Evolutionary conservation across 2,888 invertebrate genomes (phyloP).

Genomic region (Dolichomitus sp.): DNA sequence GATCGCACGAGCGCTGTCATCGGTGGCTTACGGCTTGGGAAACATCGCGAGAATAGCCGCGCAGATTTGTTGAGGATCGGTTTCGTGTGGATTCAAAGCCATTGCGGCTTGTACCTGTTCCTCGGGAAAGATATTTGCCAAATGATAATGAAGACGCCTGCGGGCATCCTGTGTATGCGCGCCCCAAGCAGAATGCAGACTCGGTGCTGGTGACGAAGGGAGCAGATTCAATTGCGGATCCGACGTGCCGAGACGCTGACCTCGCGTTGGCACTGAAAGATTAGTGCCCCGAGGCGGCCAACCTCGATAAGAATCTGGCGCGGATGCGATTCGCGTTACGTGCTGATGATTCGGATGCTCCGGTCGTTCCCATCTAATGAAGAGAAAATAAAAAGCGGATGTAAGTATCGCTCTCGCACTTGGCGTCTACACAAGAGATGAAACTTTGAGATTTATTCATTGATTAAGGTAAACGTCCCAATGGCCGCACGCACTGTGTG

Average conservation of each 20-base stretch:
- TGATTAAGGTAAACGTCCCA: too few relatives aligned
- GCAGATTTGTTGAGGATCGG: conserved; percentile 96
- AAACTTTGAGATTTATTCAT: not conserved
- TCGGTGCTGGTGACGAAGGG: conserved; percentile 86
- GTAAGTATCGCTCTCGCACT: not conserved
- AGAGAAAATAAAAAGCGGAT: conserved; percentile 17
- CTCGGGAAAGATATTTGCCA: conserved; percentile 97
- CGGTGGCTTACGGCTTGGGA: conserved; percentile 86
- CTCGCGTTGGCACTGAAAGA: conserved; percentile 79
- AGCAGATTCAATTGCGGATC: conserved; percentile 90
- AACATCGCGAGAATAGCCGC: conserved; percentile 94
- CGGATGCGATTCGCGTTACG: conserved; percentile 92
- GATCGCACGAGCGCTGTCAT: not conserved
- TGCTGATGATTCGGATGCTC: conserved; percentile 86
- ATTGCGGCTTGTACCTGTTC: conserved; percentile 96
- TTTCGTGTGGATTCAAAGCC: conserved; percentile 95
- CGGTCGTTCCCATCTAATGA: conserved; percentile 79
- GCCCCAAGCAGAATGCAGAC: conserved; percentile 81
- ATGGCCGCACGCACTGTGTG: too few relatives aligned
- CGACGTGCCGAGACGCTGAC: conserved; percentile 86
- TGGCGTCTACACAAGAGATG: not conserved
- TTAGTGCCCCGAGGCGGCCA: conserved; percentile 85
- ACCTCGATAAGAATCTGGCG: conserved; percentile 89
- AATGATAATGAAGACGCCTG: conserved; percentile 93
- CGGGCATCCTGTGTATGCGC: conserved; percentile 89